phyloP scores from a whole-genome alignment of 2,113 vertebrate species.

The Eidolon helvum region DNA sequence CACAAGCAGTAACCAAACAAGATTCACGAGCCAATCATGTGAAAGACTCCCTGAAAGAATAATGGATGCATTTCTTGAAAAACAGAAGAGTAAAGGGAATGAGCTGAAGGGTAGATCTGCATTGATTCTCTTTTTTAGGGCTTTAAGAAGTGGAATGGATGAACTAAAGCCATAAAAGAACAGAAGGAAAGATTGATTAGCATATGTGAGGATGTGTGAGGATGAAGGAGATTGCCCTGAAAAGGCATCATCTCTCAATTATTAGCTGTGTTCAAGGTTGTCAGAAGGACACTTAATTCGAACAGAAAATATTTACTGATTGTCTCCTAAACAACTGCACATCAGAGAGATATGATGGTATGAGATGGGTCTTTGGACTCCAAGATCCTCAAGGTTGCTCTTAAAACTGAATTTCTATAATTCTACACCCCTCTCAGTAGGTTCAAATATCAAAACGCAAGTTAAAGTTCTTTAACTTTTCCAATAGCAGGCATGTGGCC shows the following conservation, averaged over 20 bases:
- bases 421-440: background rate
- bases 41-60: background rate
- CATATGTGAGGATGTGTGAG: background rate
- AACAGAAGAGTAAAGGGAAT: background rate
- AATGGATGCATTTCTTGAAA: background rate
- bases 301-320: background rate
- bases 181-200: background rate
- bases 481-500: background rate
- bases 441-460: background rate
- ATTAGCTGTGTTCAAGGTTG: background rate
- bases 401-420: background rate
- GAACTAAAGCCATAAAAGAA: background rate
- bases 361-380: background rate
- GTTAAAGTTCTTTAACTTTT: background rate
- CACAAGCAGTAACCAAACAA: background rate
- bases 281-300: background rate
- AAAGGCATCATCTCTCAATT: background rate
- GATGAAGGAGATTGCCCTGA: background rate
- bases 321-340: background rate
- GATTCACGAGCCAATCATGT: background rate
- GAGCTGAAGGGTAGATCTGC: fast-evolving
- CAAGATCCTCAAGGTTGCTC: background rate
- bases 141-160: background rate
- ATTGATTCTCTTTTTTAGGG: background rate
- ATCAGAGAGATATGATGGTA: background rate